phyloP scores from a whole-genome alignment of 1,140 invertebrate species.

The Centruroides sculpturatus region DNA sequence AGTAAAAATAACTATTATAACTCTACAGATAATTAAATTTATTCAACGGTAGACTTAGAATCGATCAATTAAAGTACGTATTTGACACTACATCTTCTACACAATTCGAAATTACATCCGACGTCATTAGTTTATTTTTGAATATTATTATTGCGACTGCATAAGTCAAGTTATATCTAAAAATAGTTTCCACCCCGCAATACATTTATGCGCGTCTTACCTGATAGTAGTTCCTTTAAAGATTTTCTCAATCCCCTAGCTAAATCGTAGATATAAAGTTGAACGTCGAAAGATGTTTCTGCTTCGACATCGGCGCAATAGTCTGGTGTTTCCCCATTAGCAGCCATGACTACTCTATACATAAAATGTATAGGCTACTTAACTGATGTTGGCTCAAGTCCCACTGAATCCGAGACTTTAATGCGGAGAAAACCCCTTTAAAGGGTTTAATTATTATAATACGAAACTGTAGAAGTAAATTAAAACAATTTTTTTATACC shows the following conservation, averaged over 20 bases:
- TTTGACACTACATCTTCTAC: too few relatives aligned
- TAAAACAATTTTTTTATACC: too few relatives aligned
- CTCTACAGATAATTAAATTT: too few relatives aligned
- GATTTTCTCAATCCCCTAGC: constrained; percentile 54
- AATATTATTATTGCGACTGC: neutral
- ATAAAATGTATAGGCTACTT: too few relatives aligned
- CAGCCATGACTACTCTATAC: neutral
- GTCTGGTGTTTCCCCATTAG: neutral
- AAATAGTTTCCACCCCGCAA: neutral
- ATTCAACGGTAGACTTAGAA: too few relatives aligned
- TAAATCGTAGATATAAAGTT: constrained; percentile 71
- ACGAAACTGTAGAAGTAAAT: too few relatives aligned
- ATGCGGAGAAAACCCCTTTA: too few relatives aligned
- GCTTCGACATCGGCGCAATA: constrained; percentile 4
- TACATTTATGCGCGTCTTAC: constrained; percentile 34
- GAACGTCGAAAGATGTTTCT: constrained; percentile 33
- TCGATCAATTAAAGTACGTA: too few relatives aligned
- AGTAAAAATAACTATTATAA: too few relatives aligned
- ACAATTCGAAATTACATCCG: neutral
- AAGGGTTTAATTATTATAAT: too few relatives aligned
- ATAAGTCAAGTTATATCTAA: neutral
- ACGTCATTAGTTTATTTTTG: neutral
- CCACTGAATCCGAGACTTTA: too few relatives aligned
- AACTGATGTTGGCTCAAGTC: too few relatives aligned
- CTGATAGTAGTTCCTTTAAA: constrained; percentile 53